These are phyloP conservation scores for Drosophila acutilabella DNA, from an alignment of 2,888 invertebrate genomes.

Conservation along the genomic window DNA sequence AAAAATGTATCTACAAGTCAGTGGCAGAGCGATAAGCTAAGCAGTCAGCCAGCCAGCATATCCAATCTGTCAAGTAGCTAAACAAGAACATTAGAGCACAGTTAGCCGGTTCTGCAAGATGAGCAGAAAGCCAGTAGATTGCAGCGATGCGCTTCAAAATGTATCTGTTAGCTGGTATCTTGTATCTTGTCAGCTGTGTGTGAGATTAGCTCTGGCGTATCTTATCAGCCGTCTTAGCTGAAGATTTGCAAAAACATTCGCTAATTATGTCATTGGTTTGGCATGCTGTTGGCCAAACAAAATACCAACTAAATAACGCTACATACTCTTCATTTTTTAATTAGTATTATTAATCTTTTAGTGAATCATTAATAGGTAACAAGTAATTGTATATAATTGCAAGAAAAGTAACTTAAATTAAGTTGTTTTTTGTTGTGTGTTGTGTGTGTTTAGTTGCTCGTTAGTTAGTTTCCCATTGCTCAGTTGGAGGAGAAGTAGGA, in stretches of 20 bases:
- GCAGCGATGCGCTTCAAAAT: conserved; percentile 69
- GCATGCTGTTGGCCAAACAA: conserved; percentile 53
- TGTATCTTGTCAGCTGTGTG: conserved; percentile 57
- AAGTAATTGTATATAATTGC: conserved; percentile 22
- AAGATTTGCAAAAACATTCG: conserved; percentile 62
- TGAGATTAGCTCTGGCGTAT: conserved; percentile 56
- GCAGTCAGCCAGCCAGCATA: conserved; percentile 42
- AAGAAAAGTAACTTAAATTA: conserved; percentile 31
- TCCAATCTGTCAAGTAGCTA: conserved; percentile 19
- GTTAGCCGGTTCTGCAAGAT: conserved; percentile 77
- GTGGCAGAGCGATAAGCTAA: conserved; percentile 57
- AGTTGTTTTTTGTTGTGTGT: conserved; percentile 21
- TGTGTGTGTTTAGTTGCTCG: conserved; percentile 44
- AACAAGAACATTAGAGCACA: conserved; percentile 49
- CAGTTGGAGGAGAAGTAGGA: conserved; percentile 1
- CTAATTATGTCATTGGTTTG: conserved; percentile 67
- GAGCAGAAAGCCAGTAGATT: conserved; percentile 23
- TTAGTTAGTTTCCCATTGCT: conserved; percentile 47
- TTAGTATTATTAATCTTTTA: conserved; percentile 32
- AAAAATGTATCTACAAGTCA: conserved; percentile 61
- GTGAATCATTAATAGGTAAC: conserved; percentile 26
- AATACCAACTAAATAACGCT: conserved; percentile 12
- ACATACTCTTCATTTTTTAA: conserved; percentile 34
- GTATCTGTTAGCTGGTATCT: conserved; percentile 53
- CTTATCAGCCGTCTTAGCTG: conserved; percentile 39